These are phyloP conservation scores for Aricia artaxerxes DNA, from an alignment of 2,888 invertebrate genomes.

Conservation along the genomic window DNA sequence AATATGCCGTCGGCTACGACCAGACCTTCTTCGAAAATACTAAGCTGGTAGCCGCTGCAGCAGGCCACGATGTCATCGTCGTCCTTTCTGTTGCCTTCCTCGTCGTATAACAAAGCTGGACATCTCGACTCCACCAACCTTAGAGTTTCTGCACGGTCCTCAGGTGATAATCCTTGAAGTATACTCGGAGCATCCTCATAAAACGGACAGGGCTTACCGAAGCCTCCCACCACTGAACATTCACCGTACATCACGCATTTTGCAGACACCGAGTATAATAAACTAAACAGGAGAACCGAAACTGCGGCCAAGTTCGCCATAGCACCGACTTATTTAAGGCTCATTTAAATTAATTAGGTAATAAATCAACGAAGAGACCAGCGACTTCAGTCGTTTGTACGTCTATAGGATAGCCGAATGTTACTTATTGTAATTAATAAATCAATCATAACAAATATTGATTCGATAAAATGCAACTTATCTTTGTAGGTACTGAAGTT, in stretches of 20 bases:
- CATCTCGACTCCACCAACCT: conserved; percentile 79
- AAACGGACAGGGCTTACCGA: conserved; percentile 54
- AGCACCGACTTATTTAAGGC: neutral
- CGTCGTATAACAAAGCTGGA: conserved; percentile 77
- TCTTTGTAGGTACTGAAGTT: neutral
- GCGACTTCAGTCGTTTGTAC: neutral
- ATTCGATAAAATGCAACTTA: neutral
- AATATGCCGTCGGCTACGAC: conserved; percentile 84
- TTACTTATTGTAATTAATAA: neutral
- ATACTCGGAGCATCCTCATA: conserved; percentile 50
- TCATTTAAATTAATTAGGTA: neutral
- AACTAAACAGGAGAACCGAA: conserved; percentile 47
- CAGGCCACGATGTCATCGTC: conserved; percentile 77
- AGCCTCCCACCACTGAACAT: conserved; percentile 52
- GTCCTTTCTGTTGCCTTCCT: conserved; percentile 55
- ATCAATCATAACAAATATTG: neutral
- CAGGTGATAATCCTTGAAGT: conserved; percentile 52
- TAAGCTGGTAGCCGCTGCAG: conserved; percentile 80
- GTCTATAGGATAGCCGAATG: neutral
- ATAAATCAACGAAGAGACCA: neutral
- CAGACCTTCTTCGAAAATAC: conserved; percentile 76
- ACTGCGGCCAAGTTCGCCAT: neutral
- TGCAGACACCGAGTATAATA: conserved; percentile 50
- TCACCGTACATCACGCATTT: conserved; percentile 60
- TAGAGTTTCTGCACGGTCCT: conserved; percentile 56